phyloP scores from a whole-genome alignment of 2,113 vertebrate species.

The Malurus elegans region DNA sequence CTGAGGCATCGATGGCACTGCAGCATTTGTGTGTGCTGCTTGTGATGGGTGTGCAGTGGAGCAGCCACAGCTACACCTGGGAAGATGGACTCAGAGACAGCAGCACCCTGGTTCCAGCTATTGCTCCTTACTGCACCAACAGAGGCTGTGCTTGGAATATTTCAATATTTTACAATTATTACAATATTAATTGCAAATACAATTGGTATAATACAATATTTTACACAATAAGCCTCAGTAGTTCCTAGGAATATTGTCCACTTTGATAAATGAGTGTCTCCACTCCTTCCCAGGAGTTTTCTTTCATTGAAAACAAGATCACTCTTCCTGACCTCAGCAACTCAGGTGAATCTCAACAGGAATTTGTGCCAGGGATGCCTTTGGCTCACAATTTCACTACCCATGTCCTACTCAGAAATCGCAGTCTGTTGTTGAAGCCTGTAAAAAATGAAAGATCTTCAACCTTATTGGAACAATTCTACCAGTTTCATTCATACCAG shows the following conservation, averaged over 20 bases:
- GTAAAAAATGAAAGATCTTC: not conserved
- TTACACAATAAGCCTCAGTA: not conserved
- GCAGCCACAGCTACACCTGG: not conserved
- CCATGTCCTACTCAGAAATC: not conserved
- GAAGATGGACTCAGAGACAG: not conserved
- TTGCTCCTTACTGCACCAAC: not conserved
- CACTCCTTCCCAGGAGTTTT: not conserved
- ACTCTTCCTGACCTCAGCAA: not conserved
- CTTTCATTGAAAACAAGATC: not conserved
- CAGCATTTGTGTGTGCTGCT: not conserved
- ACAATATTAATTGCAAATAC: not conserved
- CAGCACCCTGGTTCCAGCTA: not conserved
- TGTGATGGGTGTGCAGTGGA: rapidly evolving
- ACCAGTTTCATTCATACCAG: not conserved
- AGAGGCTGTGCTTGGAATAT: not conserved
- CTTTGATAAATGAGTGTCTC: not conserved
- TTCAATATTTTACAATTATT: not conserved
- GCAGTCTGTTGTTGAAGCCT: not conserved
- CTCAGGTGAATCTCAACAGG: not conserved
- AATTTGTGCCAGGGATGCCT: not conserved
- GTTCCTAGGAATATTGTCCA: not conserved
- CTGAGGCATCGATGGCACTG: not conserved
- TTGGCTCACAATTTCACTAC: not conserved
- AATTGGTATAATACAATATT: not conserved
- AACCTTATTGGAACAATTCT: not conserved